Evolutionary conservation across 2,888 invertebrate genomes (phyloP).

Genomic region (Orthosia gracilis): DNA sequence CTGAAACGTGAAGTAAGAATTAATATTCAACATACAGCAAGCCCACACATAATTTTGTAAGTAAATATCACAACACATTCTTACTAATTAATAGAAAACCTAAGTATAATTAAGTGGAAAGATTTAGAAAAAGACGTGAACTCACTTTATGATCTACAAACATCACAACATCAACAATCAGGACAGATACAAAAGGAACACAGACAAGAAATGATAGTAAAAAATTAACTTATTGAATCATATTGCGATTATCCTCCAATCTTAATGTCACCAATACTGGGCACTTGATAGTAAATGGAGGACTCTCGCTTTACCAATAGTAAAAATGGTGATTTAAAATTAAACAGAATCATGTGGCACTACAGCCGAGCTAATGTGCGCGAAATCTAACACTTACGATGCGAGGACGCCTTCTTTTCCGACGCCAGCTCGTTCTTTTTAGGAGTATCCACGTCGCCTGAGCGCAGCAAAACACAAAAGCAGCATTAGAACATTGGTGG

Average conservation of each 20-base stretch:
- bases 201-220: constrained; percentile 62
- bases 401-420: constrained; percentile 88
- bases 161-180: constrained; percentile 69
- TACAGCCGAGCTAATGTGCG: constrained; percentile 76
- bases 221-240: constrained; percentile 54
- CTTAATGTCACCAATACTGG: constrained; percentile 15
- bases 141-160: constrained; percentile 60
- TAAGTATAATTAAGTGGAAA: constrained; percentile 37
- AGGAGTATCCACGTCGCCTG: constrained; percentile 91
- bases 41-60: constrained; percentile 53
- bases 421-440: constrained; percentile 89
- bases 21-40: constrained; percentile 49
- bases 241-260: constrained; percentile 71
- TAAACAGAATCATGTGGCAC: constrained; percentile 65
- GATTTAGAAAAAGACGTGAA: constrained; percentile 34
- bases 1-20: constrained; percentile 45
- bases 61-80: constrained; percentile 55
- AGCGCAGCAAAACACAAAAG: constrained; percentile 89
- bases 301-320: constrained; percentile 68
- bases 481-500: constrained; percentile 88
- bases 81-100: constrained; percentile 49
- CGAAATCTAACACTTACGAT: constrained; percentile 90
- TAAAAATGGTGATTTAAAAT: constrained; percentile 60
- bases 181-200: constrained; percentile 63
- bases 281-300: constrained; percentile 60